phyloP scores from a whole-genome alignment of 2,113 vertebrate genomes.

The Nerophis lumbriciformis region DNA sequence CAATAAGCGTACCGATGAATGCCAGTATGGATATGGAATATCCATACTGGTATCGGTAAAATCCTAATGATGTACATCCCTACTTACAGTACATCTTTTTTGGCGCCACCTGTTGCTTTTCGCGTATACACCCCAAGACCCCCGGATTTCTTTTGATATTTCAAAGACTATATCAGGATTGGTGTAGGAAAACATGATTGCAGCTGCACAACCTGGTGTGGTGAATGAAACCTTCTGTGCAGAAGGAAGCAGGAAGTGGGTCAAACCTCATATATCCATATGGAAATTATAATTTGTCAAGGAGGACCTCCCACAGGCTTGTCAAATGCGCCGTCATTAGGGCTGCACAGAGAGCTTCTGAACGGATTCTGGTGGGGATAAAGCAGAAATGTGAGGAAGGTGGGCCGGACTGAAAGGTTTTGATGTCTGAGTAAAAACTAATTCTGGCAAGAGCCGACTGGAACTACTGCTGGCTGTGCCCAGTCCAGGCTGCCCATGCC shows the following conservation, averaged over 20 bases:
- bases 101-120: too few relatives aligned
- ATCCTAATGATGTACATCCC: too few relatives aligned
- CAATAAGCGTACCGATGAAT: too few relatives aligned
- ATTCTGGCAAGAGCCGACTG: constrained; percentile 30
- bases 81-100: too few relatives aligned
- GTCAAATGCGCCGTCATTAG: background rate
- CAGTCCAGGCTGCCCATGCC: constrained; percentile 22
- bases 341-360: constrained; percentile 26
- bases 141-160: background rate
- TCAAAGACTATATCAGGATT: background rate
- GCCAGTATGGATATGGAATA: too few relatives aligned
- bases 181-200: constrained; percentile 20
- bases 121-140: background rate
- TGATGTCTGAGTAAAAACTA: constrained; percentile 26
- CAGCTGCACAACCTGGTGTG: background rate
- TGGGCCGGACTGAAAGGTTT: constrained; percentile 19
- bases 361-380: constrained; percentile 9
- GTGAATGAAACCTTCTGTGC: constrained; percentile 29
- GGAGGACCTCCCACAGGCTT: constrained; percentile 48
- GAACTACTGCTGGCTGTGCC: constrained; percentile 35
- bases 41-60: too few relatives aligned
- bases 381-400: constrained; percentile 3
- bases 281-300: constrained; percentile 38
- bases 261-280: constrained; percentile 46
- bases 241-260: constrained; percentile 17